Evolutionary conservation across 2,113 vertebrate genomes (phyloP).

Genomic region (Gopherus flavomarginatus): DNA sequence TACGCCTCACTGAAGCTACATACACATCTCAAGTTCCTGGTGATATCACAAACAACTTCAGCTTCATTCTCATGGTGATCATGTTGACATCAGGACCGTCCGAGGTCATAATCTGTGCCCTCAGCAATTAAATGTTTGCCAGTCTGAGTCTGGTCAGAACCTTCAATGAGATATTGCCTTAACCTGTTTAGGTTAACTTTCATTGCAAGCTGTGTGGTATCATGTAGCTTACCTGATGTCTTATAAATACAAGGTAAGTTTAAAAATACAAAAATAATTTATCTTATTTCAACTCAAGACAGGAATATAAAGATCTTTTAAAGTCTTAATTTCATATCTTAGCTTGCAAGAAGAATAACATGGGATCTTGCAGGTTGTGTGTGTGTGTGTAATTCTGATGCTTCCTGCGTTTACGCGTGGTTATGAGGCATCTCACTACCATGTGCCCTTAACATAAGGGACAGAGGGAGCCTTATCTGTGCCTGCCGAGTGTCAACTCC

Average conservation of each 20-base stretch:
- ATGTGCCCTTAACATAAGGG: neutral
- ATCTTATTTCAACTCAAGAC: constrained; percentile 37
- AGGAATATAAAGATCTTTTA: neutral
- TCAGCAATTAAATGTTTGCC: neutral
- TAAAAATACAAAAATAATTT: constrained; percentile 13
- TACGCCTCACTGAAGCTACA: neutral
- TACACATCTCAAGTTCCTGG: neutral
- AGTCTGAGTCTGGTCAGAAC: neutral
- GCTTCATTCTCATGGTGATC: neutral
- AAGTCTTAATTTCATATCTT: constrained; percentile 47
- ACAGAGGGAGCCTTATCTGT: neutral
- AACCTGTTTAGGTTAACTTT: neutral
- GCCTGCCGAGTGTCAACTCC: neutral
- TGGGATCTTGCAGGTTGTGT: constrained; percentile 10
- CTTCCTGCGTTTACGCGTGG: neutral
- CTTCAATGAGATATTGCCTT: constrained; percentile 56
- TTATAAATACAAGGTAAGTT: constrained; percentile 57
- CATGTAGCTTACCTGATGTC: constrained; percentile 17
- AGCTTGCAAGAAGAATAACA: neutral
- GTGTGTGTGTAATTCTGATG: neutral
- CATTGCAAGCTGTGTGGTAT: constrained; percentile 24
- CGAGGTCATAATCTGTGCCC: constrained; percentile 23
- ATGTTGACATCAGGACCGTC: neutral
- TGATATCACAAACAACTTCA: neutral
- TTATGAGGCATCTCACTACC: neutral